phyloP scores from a whole-genome alignment of 2,888 invertebrate species.

The Leptinotarsa juncta region DNA sequence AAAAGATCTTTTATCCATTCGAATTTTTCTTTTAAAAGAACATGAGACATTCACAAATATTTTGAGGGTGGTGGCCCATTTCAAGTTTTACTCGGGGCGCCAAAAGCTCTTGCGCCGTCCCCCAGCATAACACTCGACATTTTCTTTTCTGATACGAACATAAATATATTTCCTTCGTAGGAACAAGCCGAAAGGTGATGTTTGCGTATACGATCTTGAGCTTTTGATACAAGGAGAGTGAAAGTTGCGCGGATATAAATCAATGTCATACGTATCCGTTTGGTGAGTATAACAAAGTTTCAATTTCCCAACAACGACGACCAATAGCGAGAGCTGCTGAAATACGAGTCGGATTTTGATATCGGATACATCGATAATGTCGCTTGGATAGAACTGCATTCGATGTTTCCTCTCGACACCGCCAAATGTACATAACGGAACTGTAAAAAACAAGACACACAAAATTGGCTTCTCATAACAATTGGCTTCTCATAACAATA shows the following conservation, averaged over 20 bases:
- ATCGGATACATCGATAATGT: conserved; percentile 8
- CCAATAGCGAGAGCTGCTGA: conserved; percentile 17
- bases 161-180: conserved; percentile 22
- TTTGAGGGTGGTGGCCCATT: too few species aligned
- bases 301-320: conserved; percentile 57
- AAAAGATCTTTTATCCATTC: too few species aligned
- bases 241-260: conserved; percentile 57
- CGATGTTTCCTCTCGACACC: conserved; percentile 2
- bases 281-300: conserved; percentile 55
- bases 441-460: neutral
- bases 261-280: conserved; percentile 60
- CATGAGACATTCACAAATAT: too few species aligned
- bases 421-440: conserved; percentile 2
- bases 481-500: too few species aligned
- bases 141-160: conserved; percentile 28
- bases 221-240: conserved; percentile 34
- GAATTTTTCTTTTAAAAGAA: too few species aligned
- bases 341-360: conserved; percentile 13
- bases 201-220: conserved; percentile 20
- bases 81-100: too few species aligned
- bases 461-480: neutral
- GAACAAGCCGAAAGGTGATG: conserved; percentile 19
- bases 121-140: conserved; percentile 29
- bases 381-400: neutral
- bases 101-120: too few species aligned